A percentile compares a stretch with the other conserved stretches of the same genome.
Conservation (phyloP, 2,888 invertebrate species). For the Pristionchus exspectatus region DNA sequence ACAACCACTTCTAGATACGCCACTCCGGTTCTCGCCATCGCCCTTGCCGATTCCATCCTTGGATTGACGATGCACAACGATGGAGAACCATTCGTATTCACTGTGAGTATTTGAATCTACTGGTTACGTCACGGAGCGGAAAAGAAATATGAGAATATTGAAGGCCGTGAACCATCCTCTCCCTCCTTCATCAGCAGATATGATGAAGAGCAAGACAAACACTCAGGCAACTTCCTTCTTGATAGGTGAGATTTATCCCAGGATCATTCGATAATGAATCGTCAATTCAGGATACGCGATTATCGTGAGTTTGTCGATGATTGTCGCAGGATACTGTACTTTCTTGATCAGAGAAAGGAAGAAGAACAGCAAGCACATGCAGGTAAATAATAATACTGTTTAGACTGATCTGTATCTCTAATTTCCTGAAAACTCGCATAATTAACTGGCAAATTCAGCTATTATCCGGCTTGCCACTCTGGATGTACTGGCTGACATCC, state of each 20-base stretch:
- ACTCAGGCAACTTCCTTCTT: background rate
- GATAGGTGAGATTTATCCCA: background rate
- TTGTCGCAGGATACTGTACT: slow-evolving; percentile 65
- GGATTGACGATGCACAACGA: background rate
- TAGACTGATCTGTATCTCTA: no score
- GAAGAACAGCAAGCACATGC: slow-evolving; percentile 76
- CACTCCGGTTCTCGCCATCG: slow-evolving; percentile 67
- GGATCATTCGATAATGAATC: no score
- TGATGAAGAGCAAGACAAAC: background rate
- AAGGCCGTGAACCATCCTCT: slow-evolving; percentile 69
- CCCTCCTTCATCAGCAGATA: slow-evolving; percentile 56
- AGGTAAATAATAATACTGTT: slow-evolving; percentile 53
- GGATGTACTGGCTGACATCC: slow-evolving; percentile 73
- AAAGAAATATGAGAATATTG: background rate
- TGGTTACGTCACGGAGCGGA: no score
- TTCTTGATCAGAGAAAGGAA: slow-evolving; percentile 75
- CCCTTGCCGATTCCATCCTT: slow-evolving; percentile 65
- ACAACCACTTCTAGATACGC: slow-evolving; percentile 54
- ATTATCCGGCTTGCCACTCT: slow-evolving; percentile 68
- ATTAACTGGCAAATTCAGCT: slow-evolving; percentile 52
- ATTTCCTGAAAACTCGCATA: no score
- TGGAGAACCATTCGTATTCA: slow-evolving; percentile 29
- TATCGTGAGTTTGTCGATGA: slow-evolving; percentile 56
- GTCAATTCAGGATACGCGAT: background rate
- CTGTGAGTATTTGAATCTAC: background rate